Evolutionary conservation across 1,140 invertebrate species (phyloP).

Genomic region (Gonatopus flavifemur): DNA sequence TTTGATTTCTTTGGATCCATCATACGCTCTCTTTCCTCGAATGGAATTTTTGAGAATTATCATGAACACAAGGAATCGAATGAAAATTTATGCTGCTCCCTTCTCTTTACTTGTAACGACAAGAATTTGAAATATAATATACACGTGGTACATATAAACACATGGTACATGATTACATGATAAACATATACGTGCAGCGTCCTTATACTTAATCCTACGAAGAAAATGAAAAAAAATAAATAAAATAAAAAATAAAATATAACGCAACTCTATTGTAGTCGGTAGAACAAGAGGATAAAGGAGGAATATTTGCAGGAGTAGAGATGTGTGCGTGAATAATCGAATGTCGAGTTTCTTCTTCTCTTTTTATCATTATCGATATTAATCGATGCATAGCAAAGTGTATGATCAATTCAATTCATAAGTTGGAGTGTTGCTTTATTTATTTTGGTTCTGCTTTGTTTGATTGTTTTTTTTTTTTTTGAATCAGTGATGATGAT

Average conservation of each 20-base stretch:
- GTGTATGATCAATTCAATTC: too few relatives aligned
- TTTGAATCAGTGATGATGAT: too few relatives aligned
- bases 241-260: conserved; percentile 3
- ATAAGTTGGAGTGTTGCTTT: too few relatives aligned
- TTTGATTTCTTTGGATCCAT: too few relatives aligned
- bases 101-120: conserved; percentile 9
- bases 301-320: too few relatives aligned
- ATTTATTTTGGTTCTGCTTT: too few relatives aligned
- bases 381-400: too few relatives aligned
- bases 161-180: too few relatives aligned
- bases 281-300: too few relatives aligned
- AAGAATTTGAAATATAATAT: too few relatives aligned
- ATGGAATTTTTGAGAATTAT: conserved; percentile 6
- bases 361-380: neutral
- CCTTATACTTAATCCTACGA: neutral
- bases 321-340: neutral
- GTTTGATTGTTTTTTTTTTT: too few relatives aligned
- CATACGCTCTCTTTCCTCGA: neutral
- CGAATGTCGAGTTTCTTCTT: conserved; percentile 15
- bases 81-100: conserved; percentile 5
- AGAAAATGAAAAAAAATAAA: conserved; percentile 8
- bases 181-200: conserved; percentile 10
- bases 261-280: conserved; percentile 19
- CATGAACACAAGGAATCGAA: conserved; percentile 4
- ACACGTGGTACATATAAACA: too few relatives aligned